Evolutionary conservation across 2,888 invertebrate genomes (phyloP).

Genomic region (Malacosoma neustria): DNA sequence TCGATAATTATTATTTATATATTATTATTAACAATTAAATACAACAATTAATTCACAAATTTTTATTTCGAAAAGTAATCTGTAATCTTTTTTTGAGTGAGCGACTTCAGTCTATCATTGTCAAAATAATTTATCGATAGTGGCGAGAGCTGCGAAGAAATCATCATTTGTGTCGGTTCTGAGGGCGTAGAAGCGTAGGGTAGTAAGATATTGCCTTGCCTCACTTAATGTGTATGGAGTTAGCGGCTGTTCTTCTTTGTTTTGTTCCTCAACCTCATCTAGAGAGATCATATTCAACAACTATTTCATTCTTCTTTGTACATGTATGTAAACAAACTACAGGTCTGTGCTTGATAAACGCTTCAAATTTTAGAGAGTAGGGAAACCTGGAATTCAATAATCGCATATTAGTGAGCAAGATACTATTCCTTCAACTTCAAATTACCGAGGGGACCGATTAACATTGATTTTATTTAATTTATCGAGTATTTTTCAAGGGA

Average conservation of each 20-base stretch:
- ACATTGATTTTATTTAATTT: neutral
- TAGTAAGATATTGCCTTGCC: too few species aligned
- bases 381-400: neutral
- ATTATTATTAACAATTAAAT: neutral
- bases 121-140: neutral
- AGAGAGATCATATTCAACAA: too few species aligned
- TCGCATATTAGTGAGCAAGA: neutral
- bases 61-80: neutral
- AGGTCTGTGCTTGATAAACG: neutral
- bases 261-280: too few species aligned
- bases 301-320: too few species aligned
- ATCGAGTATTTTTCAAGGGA: neutral
- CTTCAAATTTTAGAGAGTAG: neutral
- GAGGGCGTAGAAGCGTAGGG: too few species aligned
- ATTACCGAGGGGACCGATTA: neutral
- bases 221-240: too few species aligned
- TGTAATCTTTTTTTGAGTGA: neutral
- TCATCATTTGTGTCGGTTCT: too few species aligned
- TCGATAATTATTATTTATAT: neutral
- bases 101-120: neutral
- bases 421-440: neutral
- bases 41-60: neutral
- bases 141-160: neutral
- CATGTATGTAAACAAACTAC: neutral
- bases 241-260: too few species aligned